Base-by-base conservation (phyloP, 2,888 invertebrate species). In the Deilephila porcellus region DNA sequence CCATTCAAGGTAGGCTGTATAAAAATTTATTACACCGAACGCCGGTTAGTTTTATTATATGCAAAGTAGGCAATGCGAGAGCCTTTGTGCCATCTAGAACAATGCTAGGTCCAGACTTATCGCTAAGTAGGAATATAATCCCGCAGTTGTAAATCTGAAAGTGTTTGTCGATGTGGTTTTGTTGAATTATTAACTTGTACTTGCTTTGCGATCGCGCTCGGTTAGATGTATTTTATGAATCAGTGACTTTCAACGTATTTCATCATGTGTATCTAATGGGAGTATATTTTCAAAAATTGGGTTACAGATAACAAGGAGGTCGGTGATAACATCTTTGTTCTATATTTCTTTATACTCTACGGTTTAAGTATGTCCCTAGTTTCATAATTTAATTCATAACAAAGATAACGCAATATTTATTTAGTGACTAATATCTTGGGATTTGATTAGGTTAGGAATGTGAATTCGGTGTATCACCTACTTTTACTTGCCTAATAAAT, bases 21-120 rank as follows among this genome's bases (percentile, higher is more conserved):
- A 52, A 67, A 67, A 67, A 67, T 67, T 67, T 67, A 67, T 67
- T 67, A 45, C 67, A 25, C 25, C 25, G 67, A 52, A 45, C 52
- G 14, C 67, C 45, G 45, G 67, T 67, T 29, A 67, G 67, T 45
- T 32, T 63, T 63, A 60, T 60, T 60, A 67, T 67, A 67, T 67
- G 67, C 67, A 67, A 67, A 67, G 45, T 20, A 67, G 67, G 37
- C 45, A 20, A 45, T 56, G n/a, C 56, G 17, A n/a, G 56, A 64
- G 52, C 25, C 67, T 67, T 67, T 67, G 67, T 67, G 52, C 67
- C 64, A 25, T 67, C 67, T 52, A 67, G 67, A 67, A 67, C 67
- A 67, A 67, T 52, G 67, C 67, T 67, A 67, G 67, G 45, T 45
- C 6, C 45, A 67, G 52, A 56, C 56, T 67, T 67, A 52, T 52